Base-by-base conservation (phyloP, 2,113 vertebrate species). In the Talpa occidentalis region DNA sequence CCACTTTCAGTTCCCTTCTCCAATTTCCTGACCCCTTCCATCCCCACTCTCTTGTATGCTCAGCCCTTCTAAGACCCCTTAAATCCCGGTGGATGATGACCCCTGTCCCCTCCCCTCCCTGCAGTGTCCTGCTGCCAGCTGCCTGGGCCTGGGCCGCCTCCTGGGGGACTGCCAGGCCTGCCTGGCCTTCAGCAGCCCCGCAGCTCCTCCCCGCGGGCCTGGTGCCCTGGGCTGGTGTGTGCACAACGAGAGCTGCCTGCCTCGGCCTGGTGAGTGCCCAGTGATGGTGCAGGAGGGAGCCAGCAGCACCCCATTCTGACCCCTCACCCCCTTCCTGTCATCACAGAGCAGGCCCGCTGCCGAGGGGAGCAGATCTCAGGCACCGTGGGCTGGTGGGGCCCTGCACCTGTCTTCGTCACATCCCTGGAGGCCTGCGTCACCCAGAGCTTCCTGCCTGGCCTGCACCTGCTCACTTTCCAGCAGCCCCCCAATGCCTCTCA, bases 301-400 rank as follows among this genome's bases (percentile, higher is more conserved):
- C 0, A 6, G 0, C n/a, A 37, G 26, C 2, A 1, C 12, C 8
- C 3, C 15, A 7, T 10, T 2, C 83, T 88, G n/a, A 95, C 54
- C 19, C 3, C 14, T 22, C 10, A 5, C 16, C 3, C 6, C 6
- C 5, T 40, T n/a, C 52, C 9, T 87, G 16, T 95, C 76, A 96
- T 97, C 93, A 72, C 98, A 99, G 99, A 99, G 97, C 98, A 97
- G 97, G 98, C 98, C 96, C 98, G 98, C 90, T 99, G 99, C 98
- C 99, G 98, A 83, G 99, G 99, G 98, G 99, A 99, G 98, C 99
- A 99, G 98, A 99, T 99, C 97, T 99, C 99, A 1, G 99, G 99
- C 93, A 99, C 99, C 22, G 98, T 99, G 82, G 99, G 99, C 98
- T 99, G 99, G 99, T 99, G 99, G 99, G 99, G 99, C 93, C 98